Percentiles rank a stretch among this genome's conserved stretches.
phyloP scores from a whole-genome alignment of 2,113 vertebrate genomes.

The Laterallus jamaicensis region DNA sequence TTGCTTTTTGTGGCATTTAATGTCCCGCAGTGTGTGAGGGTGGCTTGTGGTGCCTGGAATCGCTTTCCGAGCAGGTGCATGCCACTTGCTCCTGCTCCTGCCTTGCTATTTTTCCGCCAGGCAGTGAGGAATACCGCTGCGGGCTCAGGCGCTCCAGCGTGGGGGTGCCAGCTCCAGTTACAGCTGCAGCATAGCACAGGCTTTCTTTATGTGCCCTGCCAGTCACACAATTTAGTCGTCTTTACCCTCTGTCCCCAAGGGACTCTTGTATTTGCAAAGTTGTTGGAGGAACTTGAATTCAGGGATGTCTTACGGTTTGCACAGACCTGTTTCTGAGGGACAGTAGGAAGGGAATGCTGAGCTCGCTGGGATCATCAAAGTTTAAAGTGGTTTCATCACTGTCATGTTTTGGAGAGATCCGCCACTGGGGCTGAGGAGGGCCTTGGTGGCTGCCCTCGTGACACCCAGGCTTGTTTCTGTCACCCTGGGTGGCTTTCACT shows the following conservation, averaged over 20 bases:
- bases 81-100: neutral
- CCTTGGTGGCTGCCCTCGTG: neutral
- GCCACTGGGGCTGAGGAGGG: neutral
- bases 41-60: neutral
- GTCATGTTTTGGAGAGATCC: neutral
- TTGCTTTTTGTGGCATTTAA: neutral
- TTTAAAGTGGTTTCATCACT: neutral
- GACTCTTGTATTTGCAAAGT: neutral
- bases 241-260: neutral
- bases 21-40: neutral
- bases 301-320: neutral
- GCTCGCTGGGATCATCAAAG: neutral
- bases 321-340: neutral
- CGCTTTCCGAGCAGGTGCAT: neutral
- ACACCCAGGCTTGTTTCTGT: neutral
- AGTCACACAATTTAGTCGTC: neutral
- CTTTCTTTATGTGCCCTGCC: neutral
- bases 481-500: neutral
- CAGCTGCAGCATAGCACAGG: accelerated
- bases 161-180: neutral
- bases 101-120: neutral
- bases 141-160: accelerated
- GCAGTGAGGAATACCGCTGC: neutral
- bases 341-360: neutral
- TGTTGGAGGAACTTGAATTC: neutral